Evolutionary conservation across 2,113 vertebrate genomes (phyloP).

Genomic region (Myodes glareolus): DNA sequence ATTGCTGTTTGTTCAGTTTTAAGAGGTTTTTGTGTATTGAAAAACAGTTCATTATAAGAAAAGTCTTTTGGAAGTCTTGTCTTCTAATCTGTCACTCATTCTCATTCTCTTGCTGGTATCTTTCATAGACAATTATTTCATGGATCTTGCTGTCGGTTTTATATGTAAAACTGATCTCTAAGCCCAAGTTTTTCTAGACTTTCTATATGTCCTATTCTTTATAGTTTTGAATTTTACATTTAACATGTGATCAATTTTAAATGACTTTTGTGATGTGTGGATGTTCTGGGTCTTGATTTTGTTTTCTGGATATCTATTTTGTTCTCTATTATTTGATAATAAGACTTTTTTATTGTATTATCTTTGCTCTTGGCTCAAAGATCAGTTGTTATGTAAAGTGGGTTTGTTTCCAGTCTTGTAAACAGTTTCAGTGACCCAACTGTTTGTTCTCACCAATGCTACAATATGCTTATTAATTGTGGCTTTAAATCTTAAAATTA

Average conservation of each 20-base stretch:
- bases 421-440: not conserved
- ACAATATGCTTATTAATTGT: not conserved
- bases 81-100: not conserved
- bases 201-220: not conserved
- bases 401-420: not conserved
- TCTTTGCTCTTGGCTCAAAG: not conserved
- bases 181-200: not conserved
- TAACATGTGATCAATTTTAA: not conserved
- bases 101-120: not conserved
- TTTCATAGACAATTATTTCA: not conserved
- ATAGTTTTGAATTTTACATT: not conserved
- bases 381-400: not conserved
- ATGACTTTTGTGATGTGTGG: not conserved
- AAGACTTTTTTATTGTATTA: not conserved
- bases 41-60: not conserved
- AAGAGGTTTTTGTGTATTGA: not conserved
- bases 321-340: not conserved
- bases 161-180: not conserved
- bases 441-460: not conserved
- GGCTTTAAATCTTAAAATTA: not conserved
- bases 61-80: not conserved
- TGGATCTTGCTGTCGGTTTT: not conserved
- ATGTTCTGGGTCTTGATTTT: not conserved
- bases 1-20: not conserved
- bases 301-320: not conserved